Evolutionary conservation across 2,888 invertebrate species (phyloP).

Genomic region (Cancer borealis): DNA sequence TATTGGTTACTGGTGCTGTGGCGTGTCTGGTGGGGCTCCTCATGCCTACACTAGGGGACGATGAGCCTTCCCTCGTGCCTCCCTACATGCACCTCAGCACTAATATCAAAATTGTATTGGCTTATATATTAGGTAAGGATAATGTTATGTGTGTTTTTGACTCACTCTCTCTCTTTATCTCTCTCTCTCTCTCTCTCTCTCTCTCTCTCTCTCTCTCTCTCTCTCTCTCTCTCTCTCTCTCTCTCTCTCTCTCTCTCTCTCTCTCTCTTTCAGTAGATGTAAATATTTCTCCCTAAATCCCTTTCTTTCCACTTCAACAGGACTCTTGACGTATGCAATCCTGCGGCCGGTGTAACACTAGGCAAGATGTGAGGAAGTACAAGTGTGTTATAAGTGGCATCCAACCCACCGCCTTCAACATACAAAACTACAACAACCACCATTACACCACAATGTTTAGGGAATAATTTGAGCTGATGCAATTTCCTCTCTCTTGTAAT

Average conservation of each 20-base stretch:
- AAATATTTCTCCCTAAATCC: not conserved
- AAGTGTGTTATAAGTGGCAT: not conserved
- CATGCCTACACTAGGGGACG: constrained; percentile 62
- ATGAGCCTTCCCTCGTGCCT: constrained; percentile 32
- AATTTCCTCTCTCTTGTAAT: not conserved
- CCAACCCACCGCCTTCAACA: not conserved
- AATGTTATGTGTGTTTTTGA: not conserved
- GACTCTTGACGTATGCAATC: constrained; percentile 60
- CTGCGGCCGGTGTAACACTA: constrained; percentile 42
- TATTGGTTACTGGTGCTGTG: constrained; percentile 59
- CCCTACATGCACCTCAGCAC: constrained; percentile 57
- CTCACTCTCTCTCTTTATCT: not conserved
- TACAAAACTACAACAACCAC: not conserved
- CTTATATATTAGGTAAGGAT: constrained; percentile 63
- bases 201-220: not conserved
- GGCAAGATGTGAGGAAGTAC: not conserved
- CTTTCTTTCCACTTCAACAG: constrained; percentile 27
- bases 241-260: not conserved
- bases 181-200: not conserved
- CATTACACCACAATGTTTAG: not conserved
- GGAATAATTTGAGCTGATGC: not conserved
- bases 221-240: not conserved
- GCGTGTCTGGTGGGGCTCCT: constrained; percentile 62
- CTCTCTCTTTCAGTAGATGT: not conserved
- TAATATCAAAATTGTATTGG: constrained; percentile 68